These are phyloP conservation scores for Tenthredo mesomela DNA, from an alignment of 2,888 invertebrate genomes.

Conservation along the genomic window DNA sequence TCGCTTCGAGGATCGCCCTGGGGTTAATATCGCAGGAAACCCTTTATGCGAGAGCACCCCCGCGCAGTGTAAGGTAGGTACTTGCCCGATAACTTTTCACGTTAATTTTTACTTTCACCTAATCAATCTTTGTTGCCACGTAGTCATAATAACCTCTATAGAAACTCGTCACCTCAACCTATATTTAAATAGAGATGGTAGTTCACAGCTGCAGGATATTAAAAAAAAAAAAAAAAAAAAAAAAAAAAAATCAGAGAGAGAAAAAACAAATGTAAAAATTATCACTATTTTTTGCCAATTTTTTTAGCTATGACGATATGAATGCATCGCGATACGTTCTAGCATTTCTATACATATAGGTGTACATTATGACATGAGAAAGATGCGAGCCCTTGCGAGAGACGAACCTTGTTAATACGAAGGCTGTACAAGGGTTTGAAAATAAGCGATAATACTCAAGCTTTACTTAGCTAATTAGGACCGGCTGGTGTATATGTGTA, in stretches of 20 bases:
- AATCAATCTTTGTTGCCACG: slow-evolving; percentile 40
- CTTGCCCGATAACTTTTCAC: slow-evolving; percentile 38
- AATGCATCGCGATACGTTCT: background rate
- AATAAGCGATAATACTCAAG: slow-evolving; percentile 76
- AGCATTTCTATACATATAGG: background rate
- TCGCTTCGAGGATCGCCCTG: slow-evolving; percentile 56
- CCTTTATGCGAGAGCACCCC: slow-evolving; percentile 45
- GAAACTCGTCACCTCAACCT: background rate
- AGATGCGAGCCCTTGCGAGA: too few species aligned
- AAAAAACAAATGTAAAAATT: background rate
- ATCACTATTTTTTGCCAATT: background rate
- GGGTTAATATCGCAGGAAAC: slow-evolving; percentile 51
- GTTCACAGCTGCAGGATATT: background rate
- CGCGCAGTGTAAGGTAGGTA: slow-evolving; percentile 12
- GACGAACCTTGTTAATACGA: slow-evolving; percentile 49
- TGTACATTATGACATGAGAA: background rate
- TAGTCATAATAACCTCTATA: slow-evolving; percentile 4
- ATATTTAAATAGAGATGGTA: background rate
- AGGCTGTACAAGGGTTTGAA: slow-evolving; percentile 67
- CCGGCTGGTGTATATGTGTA: slow-evolving; percentile 44
- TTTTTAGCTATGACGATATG: background rate
- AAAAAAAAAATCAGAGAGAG: too few species aligned
- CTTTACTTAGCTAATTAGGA: slow-evolving; percentile 78
- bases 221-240: background rate
- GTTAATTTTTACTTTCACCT: slow-evolving; percentile 36